Percentiles rank a stretch among this genome's conserved stretches.
These are phyloP conservation scores for Potorous gilbertii DNA, from an alignment of 2,797 vertebrate genomes.

Conservation along the genomic window DNA sequence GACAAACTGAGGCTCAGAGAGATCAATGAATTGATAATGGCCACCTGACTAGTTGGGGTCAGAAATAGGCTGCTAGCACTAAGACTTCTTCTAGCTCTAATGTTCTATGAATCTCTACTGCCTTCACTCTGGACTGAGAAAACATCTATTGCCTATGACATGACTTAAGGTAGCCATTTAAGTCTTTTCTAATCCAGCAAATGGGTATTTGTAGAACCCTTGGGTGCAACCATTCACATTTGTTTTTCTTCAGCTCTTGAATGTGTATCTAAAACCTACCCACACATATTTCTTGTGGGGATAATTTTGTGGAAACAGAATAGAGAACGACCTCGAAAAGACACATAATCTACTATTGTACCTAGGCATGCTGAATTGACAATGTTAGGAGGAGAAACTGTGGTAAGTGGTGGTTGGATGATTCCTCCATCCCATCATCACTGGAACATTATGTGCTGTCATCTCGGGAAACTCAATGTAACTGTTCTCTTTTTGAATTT, in stretches of 20 bases:
- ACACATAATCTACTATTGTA: constrained; percentile 20
- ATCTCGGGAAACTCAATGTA: constrained; percentile 7
- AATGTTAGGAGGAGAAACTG: not conserved
- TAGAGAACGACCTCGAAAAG: constrained; percentile 30
- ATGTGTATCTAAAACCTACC: constrained; percentile 26
- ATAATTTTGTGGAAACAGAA: not conserved
- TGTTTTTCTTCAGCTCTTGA: constrained; percentile 40
- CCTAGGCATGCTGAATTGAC: not conserved
- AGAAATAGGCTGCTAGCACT: not conserved
- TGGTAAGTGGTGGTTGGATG: not conserved
- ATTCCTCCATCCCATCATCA: not conserved
- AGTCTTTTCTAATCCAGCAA: constrained; percentile 20
- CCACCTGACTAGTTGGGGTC: too few relatives aligned
- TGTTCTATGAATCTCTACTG: not conserved
- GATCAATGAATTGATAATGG: not conserved
- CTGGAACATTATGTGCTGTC: not conserved
- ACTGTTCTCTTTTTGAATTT: constrained; percentile 31
- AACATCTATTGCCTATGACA: not conserved
- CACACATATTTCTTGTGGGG: not conserved
- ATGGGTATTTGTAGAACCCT: constrained; percentile 29
- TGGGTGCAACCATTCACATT: constrained; percentile 33
- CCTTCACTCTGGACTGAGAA: not conserved
- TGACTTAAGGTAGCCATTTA: constrained; percentile 28
- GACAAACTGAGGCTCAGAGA: not conserved
- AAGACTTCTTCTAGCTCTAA: not conserved